Conservation (phyloP, 1,140 invertebrate species). For the Pseudomyrmex gracilis region DNA sequence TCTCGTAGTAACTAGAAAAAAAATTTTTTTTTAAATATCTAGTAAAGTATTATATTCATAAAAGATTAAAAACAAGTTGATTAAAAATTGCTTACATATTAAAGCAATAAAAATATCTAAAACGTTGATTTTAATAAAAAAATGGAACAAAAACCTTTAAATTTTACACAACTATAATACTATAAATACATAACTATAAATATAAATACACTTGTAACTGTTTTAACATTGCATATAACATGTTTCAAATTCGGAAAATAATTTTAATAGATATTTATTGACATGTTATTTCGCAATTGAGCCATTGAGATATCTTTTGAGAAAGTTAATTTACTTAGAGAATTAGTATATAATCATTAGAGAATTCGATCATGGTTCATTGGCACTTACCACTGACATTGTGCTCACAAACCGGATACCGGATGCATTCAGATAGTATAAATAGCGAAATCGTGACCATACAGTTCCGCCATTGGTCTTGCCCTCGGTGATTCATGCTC, state of each 20-base stretch:
- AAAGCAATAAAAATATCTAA: no score
- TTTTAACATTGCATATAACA: background rate
- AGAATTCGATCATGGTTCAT: constrained; percentile 72
- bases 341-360: constrained; percentile 63
- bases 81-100: no score
- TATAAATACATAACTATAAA: no score
- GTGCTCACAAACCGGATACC: constrained; percentile 71
- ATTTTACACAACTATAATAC: no score
- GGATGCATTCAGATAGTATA: constrained; percentile 71
- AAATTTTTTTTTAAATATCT: no score
- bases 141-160: no score
- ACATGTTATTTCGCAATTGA: constrained; percentile 37
- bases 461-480: constrained; percentile 40
- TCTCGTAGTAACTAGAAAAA: no score
- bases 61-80: no score
- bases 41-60: no score
- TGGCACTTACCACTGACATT: constrained; percentile 72
- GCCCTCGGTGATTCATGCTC: constrained; percentile 53
- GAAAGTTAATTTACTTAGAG: constrained; percentile 29
- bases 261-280: background rate
- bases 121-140: no score
- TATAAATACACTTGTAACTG: no score
- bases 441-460: constrained; percentile 66
- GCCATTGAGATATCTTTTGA: constrained; percentile 16
- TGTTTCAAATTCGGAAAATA: background rate